Evolutionary conservation across 2,113 vertebrate genomes (phyloP), one percentile per base, ranked within the genome.

Genomic region (Aptenodytes patagonicus): DNA sequence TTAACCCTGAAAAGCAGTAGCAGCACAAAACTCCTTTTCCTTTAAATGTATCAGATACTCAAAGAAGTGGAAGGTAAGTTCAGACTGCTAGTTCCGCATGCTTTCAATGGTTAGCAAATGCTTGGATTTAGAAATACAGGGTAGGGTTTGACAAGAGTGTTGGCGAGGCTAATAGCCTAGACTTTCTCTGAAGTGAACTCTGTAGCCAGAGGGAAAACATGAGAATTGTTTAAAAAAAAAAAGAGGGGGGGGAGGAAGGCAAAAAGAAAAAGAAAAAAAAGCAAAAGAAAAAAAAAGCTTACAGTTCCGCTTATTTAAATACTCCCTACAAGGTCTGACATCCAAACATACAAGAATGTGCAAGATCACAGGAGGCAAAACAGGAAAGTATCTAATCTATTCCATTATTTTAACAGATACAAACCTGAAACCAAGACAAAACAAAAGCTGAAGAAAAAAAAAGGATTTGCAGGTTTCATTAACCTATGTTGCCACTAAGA

Each of bases 21-120:
- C 57, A 49, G 81, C 58, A 68, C 32, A 22, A 5, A 62, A 32
- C 20, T 44, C 26, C 52, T 44, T 52, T 52, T 58, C n/a, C 26
- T 17, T n/a, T 46, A 32, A 24, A 34, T 1, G 4, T 11, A 28
- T 32, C 20, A 4, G 65, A 34, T 12, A 32, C n/a, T 29, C 72
- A 47, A 3, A 36, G 68, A 36, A 57, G 46, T 0, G 14, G 51
- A 34, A 55, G 55, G 76, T 5, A 13, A 46, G 28, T 16, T 34
- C 55, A 25, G 71, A 4, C 6, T 4, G 47, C 2, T 4, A 16
- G 40, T 4, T 25, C 71, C 32, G 36, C 19, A 3, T 1, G 26
- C 60, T 47, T 8, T 40, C 21, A 13, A 6, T 0, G 15, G 64
- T 4, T 17, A 36, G 71, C 17, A 1, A 17, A 42, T 2, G 51